Evolutionary conservation across 2,888 invertebrate genomes (phyloP), one percentile per base, ranked within the genome.

Genomic region (Hermodice carunculata): DNA sequence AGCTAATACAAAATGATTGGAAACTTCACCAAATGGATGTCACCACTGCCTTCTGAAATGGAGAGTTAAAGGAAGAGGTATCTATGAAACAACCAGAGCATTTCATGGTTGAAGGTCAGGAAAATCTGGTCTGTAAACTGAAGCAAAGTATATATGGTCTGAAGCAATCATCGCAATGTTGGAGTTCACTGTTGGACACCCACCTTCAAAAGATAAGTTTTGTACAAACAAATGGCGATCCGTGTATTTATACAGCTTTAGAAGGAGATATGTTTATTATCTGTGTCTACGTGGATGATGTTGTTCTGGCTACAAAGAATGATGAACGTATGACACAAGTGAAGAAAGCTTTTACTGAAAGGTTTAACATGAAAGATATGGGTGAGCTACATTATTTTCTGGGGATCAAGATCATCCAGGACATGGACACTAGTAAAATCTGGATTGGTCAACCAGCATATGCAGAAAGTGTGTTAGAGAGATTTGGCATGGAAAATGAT

Each of bases 11-110:
- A 14, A 43, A 59, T 29, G 49, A 64, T 43, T n/a, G n/a, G n/a
- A n/a, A 58, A 3, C 51, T 76, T 6, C 67, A 70, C 53, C 69
- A 73, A 22, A 65, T 75, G 64, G 74, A 74, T 64, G 72, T 69
- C 2, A 59, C 56, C 1, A 74, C 75, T 29, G 75, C 72, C 22
- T 77, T 69, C 61, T 49, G 72, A 6, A 61, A 78, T 58, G 72
- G 74, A 3, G 52, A 44, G 2, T 19, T 77, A 5, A 46, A 62
- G 14, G 73, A 74, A 58, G 71, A 72, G 28, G 66, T 69, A 26
- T 77, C 59, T 52, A 75, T 77, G 70, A 31, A 43, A 31, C 74
- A 76, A 49, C 68, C 76, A 26, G 56, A 51, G 31, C 76, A 73
- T 19, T 73, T 62, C 53, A 51, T 66, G 32, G 26, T 57, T 5